These are phyloP conservation scores for Sandelia bainsii DNA, from an alignment of 2,797 vertebrate species.

Conservation along the genomic window DNA sequence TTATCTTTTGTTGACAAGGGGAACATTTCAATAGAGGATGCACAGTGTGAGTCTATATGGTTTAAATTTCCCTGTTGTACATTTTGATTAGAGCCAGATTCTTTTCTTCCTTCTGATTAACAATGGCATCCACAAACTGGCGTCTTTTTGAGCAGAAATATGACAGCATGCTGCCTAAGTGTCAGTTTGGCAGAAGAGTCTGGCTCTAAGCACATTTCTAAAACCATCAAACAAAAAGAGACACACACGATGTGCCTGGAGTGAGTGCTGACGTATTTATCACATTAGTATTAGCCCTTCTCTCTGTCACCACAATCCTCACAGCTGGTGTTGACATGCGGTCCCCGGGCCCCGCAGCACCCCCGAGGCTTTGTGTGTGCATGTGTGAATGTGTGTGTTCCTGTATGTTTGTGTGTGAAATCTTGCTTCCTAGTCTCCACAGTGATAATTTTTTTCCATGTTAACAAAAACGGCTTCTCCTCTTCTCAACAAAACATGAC, in stretches of 20 bases:
- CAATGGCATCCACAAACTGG: slow-evolving; percentile 11
- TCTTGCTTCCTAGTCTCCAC: slow-evolving; percentile 62
- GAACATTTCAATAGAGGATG: not conserved
- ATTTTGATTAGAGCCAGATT: not conserved
- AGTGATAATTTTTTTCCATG: slow-evolving; percentile 63
- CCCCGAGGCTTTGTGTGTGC: slow-evolving; percentile 63
- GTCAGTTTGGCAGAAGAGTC: slow-evolving; percentile 42
- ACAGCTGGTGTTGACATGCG: slow-evolving; percentile 82
- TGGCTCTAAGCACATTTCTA: slow-evolving; percentile 47
- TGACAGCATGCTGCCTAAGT: slow-evolving; percentile 39
- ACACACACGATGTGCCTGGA: slow-evolving; percentile 65
- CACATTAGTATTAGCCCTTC: slow-evolving; percentile 86
- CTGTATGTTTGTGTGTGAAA: slow-evolving; percentile 41
- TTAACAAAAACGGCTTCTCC: slow-evolving; percentile 20
- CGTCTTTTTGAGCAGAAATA: slow-evolving; percentile 19
- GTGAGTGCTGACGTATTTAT: slow-evolving; percentile 84
- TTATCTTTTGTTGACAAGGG: not conserved
- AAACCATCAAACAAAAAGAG: slow-evolving; percentile 58
- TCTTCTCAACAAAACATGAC: slow-evolving; percentile 25
- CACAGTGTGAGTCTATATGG: not conserved
- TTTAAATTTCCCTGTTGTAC: not conserved
- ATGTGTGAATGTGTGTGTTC: slow-evolving; percentile 28
- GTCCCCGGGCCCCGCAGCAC: slow-evolving; percentile 64
- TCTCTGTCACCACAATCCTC: slow-evolving; percentile 79
- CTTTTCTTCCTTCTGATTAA: not conserved